Percentiles rank a stretch among this genome's conserved stretches.
Evolutionary conservation across 2,113 vertebrate species (phyloP).

Genomic region (Hippocampus zosterae): DNA sequence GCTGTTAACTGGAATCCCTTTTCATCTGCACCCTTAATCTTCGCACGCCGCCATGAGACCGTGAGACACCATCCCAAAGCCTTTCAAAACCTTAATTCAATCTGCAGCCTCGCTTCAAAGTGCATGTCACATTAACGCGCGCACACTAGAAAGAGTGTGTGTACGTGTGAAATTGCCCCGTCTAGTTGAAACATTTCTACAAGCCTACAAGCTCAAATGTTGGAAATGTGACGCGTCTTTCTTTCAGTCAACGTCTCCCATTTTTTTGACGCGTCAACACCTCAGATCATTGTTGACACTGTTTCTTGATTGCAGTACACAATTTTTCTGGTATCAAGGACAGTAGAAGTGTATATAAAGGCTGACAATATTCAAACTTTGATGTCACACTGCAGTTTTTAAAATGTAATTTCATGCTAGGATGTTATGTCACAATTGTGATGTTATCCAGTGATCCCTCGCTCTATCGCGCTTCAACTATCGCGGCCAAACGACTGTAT

Average conservation of each 20-base stretch:
- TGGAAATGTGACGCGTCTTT: neutral
- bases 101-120: constrained; percentile 65
- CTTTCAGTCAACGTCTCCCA: neutral
- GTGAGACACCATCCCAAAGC: constrained; percentile 55
- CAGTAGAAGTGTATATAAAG: neutral
- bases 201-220: neutral
- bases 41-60: constrained; percentile 61
- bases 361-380: no score
- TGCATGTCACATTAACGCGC: constrained; percentile 36
- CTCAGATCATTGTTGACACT: neutral
- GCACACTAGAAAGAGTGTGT: neutral
- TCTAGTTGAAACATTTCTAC: neutral
- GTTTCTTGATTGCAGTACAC: neutral
- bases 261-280: neutral
- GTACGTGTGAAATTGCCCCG: neutral
- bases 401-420: no score
- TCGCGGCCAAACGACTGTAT: no score
- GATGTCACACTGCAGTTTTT: neutral
- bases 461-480: no score
- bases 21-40: constrained; percentile 65
- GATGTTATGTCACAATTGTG: no score
- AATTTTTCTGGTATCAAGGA: neutral
- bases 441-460: no score
- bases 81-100: constrained; percentile 68
- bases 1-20: constrained; percentile 65